A percentile compares a stretch with the other conserved stretches of the same genome.
phyloP scores from a whole-genome alignment of 2,797 vertebrate species.

The Microchirus variegatus region DNA sequence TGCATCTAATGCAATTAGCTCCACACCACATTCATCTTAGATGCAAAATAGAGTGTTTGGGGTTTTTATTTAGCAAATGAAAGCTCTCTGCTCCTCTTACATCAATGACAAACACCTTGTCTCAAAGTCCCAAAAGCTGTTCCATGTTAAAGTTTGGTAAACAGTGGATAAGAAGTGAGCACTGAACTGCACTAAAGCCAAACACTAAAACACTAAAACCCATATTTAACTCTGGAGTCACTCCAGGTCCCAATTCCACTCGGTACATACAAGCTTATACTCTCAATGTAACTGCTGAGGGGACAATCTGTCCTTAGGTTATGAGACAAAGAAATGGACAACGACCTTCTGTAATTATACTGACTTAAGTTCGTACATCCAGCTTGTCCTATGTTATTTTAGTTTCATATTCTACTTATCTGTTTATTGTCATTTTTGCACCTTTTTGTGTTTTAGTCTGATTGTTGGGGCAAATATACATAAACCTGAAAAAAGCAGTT shows the following conservation, averaged over 20 bases:
- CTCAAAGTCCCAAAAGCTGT: conserved; percentile 26
- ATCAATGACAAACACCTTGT: conserved; percentile 27
- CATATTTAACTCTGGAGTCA: conserved; percentile 43
- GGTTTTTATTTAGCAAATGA: conserved; percentile 5
- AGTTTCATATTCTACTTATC: too few relatives aligned
- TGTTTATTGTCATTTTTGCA: too few relatives aligned
- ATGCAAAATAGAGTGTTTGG: conserved; percentile 1
- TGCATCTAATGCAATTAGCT: conserved; percentile 15
- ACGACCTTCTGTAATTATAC: neutral
- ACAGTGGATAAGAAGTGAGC: conserved; percentile 43
- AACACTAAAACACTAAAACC: conserved; percentile 1
- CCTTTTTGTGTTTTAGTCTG: too few relatives aligned
- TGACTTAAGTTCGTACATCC: too few relatives aligned
- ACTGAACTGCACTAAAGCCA: conserved; percentile 18
- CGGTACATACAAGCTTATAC: neutral
- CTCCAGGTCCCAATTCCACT: conserved; percentile 27
- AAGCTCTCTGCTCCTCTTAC: neutral
- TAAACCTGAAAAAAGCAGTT: too few relatives aligned
- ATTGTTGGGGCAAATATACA: too few relatives aligned
- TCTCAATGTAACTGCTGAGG: neutral
- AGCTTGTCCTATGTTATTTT: too few relatives aligned
- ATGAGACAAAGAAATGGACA: neutral
- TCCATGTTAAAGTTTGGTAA: conserved; percentile 52
- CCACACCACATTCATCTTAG: conserved; percentile 2
- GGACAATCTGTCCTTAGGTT: neutral